These are phyloP conservation scores for Watsonalla cultraria DNA, from an alignment of 2,888 invertebrate species.

Conservation along the genomic window DNA sequence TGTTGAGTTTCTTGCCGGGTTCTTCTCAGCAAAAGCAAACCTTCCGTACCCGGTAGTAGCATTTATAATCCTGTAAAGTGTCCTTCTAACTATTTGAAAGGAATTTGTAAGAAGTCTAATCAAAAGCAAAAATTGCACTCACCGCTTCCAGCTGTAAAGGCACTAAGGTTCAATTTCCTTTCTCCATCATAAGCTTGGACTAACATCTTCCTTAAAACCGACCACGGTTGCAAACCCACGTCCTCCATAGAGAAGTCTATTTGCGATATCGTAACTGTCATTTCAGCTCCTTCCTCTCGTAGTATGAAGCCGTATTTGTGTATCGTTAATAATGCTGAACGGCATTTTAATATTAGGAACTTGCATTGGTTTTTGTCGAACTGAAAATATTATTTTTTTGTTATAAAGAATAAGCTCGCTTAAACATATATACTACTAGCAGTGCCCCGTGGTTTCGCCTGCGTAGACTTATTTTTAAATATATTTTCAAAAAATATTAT, in stretches of 20 bases:
- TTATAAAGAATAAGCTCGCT: too few species aligned
- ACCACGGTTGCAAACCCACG: constrained; percentile 47
- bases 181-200: constrained; percentile 22
- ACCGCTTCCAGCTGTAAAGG: constrained; percentile 54
- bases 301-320: constrained; percentile 48
- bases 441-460: too few species aligned
- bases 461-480: background rate
- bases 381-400: constrained; percentile 27
- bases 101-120: too few species aligned
- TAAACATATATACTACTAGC: too few species aligned
- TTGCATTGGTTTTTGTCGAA: constrained; percentile 48
- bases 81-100: too few species aligned
- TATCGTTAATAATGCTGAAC: constrained; percentile 36
- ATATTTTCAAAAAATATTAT: too few species aligned
- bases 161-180: constrained; percentile 35
- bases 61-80: too few species aligned
- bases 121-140: constrained; percentile 9
- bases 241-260: constrained; percentile 24
- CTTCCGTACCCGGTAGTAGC: too few species aligned
- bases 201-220: constrained; percentile 41
- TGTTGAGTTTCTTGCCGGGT: too few species aligned
- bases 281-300: constrained; percentile 32
- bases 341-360: constrained; percentile 47
- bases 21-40: too few species aligned
- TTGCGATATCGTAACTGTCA: constrained; percentile 33